Base-by-base conservation (phyloP, 2,888 invertebrate species). In the Cryptus armator region DNA sequence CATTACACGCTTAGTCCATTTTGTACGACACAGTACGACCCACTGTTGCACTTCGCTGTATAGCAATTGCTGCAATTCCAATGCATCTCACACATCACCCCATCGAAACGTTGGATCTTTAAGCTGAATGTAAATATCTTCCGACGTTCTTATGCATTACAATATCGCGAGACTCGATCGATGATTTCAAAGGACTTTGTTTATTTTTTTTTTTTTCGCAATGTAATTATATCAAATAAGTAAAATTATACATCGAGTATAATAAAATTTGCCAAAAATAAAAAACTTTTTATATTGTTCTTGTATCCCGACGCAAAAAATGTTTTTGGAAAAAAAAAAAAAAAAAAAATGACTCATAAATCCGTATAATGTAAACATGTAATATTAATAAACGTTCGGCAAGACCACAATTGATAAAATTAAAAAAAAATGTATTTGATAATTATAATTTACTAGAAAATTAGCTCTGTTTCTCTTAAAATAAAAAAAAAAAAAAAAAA, bases 1-100 rank as follows among this genome's bases (percentile, higher is more conserved):
- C 72, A 59, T 80, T 80, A 59, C 46, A 51, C 24, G 64, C 48
- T 75, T 79, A 70, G 75, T 53, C 70, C 67, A 78, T 83, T 75
- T 79, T 70, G 37, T 51, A 46, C 46, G 29, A 44, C 44, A 46
- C 44, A 46, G 46, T 9, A 19, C 56, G 10, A 16, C 37, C 32
- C 72, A 74, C 44, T 46, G 56, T 59, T 19, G 56, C 59, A 74
- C 56, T 56, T 56, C 43, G 53, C 71, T 72, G 43, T 14, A 53
- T 24, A 43, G n/a, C 29, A 29, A 24, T 62, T 62, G 62, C 29
- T 6, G 62, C 7, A 62, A 72, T 43, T 19, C 59, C n/a, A 48
- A 81, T 81, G 68, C 81, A 68, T 48, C 59, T 37, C 32, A 68
- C 56, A 29, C 44, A 75, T 56, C 9, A 6, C 19, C 19, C 46